phyloP scores from a whole-genome alignment of 2,888 invertebrate genomes.

The Odontocolon sp. region DNA sequence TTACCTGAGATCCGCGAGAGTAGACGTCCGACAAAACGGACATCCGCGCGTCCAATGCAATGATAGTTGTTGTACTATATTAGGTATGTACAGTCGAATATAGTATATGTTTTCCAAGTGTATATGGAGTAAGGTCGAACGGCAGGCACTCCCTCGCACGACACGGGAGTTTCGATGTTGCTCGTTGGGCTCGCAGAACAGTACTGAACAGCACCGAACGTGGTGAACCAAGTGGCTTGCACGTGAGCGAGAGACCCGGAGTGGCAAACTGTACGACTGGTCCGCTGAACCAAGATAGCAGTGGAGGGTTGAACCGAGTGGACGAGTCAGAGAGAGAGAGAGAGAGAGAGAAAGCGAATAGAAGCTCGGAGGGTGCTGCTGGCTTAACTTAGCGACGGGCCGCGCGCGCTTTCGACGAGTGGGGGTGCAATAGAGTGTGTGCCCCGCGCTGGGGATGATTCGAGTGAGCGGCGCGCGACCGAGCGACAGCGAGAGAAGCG shows the following conservation, averaged over 20 bases:
- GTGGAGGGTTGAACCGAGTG: conserved; percentile 7
- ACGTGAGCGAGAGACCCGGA: conserved; percentile 58
- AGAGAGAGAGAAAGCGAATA: conserved; percentile 18
- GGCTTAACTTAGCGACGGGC: conserved; percentile 39
- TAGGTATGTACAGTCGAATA: background rate
- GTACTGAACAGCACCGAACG: conserved; percentile 49
- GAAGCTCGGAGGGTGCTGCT: background rate
- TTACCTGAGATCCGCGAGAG: conserved; percentile 46
- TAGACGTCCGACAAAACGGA: conserved; percentile 42
- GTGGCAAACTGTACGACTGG: conserved; percentile 51
- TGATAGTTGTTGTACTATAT: background rate
- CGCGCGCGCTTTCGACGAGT: conserved; percentile 24
- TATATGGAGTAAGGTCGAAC: background rate
- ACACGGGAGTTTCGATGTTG: conserved; percentile 46
- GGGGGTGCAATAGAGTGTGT: background rate
- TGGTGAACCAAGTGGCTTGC: conserved; percentile 36
- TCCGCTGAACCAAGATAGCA: conserved; percentile 57
- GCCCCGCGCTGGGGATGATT: conserved; percentile 29
- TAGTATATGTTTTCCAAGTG: background rate
- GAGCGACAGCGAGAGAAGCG: conserved; percentile 27
- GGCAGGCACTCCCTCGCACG: conserved; percentile 38
- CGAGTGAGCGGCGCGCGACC: conserved; percentile 29
- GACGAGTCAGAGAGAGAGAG: conserved; percentile 29
- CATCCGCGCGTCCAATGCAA: conserved; percentile 39
- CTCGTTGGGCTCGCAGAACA: conserved; percentile 46